These are phyloP conservation scores for Venturia canescens DNA, from an alignment of 1,140 invertebrate species.

Conservation along the genomic window DNA sequence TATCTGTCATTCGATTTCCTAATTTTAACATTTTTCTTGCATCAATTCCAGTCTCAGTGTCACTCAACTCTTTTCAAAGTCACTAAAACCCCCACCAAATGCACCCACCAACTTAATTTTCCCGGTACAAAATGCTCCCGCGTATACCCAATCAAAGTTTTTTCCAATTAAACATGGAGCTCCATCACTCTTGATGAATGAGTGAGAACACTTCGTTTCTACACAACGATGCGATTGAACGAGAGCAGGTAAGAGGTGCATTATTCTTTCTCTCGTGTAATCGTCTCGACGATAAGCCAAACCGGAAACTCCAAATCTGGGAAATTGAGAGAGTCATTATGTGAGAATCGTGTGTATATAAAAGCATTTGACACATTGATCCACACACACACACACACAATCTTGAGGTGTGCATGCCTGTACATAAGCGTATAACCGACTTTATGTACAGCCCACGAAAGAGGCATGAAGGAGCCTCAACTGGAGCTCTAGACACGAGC, in stretches of 20 bases:
- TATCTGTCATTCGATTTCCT: too few species aligned
- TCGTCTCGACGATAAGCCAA: slow-evolving; percentile 19
- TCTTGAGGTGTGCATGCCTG: too few species aligned
- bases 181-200: not conserved
- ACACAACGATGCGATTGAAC: not conserved
- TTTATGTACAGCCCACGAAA: too few species aligned
- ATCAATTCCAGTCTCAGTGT: too few species aligned
- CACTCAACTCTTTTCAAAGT: too few species aligned
- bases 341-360: not conserved
- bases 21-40: too few species aligned
- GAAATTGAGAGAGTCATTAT: slow-evolving; percentile 17
- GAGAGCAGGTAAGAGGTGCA: not conserved
- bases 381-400: not conserved
- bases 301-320: slow-evolving; percentile 13
- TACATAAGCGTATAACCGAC: not conserved
- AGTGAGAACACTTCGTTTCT: too few species aligned
- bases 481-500: not conserved
- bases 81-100: too few species aligned
- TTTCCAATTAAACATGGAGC: not conserved
- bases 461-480: not conserved
- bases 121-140: too few species aligned
- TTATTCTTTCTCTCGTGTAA: slow-evolving; percentile 16
- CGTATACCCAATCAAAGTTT: not conserved
- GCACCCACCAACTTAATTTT: too few species aligned
- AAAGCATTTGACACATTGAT: not conserved